A percentile compares a stretch with the other conserved stretches of the same genome.
These are phyloP conservation scores for Hassar affinis DNA, from an alignment of 2,113 vertebrate species.

Conservation along the genomic window DNA sequence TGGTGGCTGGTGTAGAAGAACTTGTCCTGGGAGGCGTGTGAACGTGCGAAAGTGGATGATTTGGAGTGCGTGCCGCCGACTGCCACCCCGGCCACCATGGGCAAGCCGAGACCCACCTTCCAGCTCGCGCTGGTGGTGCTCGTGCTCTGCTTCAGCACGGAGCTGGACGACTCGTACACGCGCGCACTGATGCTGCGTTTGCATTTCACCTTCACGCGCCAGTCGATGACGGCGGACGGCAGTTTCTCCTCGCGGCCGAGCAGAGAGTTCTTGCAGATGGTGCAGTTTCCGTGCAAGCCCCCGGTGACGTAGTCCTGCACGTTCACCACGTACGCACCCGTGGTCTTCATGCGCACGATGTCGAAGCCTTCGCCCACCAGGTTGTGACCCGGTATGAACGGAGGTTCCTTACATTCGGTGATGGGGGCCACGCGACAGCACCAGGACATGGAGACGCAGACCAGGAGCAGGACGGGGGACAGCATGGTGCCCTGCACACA, in stretches of 20 bases:
- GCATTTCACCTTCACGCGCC: conserved; percentile 47
- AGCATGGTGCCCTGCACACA: conserved; percentile 4
- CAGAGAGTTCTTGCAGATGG: conserved; percentile 54
- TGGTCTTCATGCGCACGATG: conserved; percentile 52
- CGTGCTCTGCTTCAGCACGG: conserved; percentile 24
- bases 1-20: conserved; percentile 52
- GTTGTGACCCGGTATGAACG: conserved; percentile 54
- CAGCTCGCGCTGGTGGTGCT: background rate
- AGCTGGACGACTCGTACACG: conserved; percentile 9
- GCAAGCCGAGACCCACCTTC: conserved; percentile 53
- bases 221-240: conserved; percentile 32
- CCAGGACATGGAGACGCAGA: conserved; percentile 18
- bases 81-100: background rate
- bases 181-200: conserved; percentile 1
- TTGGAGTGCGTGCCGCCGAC: conserved; percentile 53
- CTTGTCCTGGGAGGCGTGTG: conserved; percentile 54
- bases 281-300: conserved; percentile 54
- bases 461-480: conserved; percentile 16
- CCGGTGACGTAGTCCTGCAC: conserved; percentile 46
- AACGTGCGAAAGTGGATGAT: conserved; percentile 16
- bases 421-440: conserved; percentile 38
- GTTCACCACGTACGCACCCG: conserved; percentile 53
- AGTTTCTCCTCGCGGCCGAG: conserved; percentile 51
- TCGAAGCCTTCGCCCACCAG: conserved; percentile 61
- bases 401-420: conserved; percentile 44